Conservation (phyloP, 2,113 vertebrate species). For the Tachysurus vachellii region DNA sequence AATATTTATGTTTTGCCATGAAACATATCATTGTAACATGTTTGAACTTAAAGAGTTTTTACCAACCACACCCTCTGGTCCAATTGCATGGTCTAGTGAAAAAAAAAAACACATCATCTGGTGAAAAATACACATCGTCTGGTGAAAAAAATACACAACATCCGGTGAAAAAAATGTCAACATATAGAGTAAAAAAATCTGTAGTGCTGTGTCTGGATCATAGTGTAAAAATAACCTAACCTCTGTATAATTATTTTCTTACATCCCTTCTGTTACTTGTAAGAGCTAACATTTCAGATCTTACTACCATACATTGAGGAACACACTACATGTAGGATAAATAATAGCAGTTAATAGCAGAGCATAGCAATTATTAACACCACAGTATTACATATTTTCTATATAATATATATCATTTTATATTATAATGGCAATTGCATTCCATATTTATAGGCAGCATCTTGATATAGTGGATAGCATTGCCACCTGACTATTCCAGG, state of each 20-base stretch:
- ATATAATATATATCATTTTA: neutral
- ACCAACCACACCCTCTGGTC: constrained; percentile 14
- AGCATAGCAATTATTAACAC: neutral
- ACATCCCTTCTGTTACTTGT: neutral
- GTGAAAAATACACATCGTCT: neutral
- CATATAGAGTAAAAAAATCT: constrained; percentile 33
- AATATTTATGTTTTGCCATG: constrained; percentile 36
- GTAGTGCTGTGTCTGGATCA: constrained; percentile 8
- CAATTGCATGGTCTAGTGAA: neutral
- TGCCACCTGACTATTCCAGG: neutral
- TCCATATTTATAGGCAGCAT: neutral
- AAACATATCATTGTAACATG: constrained; percentile 30
- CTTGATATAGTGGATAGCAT: neutral
- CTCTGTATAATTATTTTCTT: neutral
- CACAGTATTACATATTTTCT: neutral
- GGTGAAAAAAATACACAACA: neutral
- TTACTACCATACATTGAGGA: neutral
- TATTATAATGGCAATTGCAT: neutral
- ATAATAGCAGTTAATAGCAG: neutral
- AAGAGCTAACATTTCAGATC: neutral
- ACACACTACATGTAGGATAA: neutral
- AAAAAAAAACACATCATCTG: neutral
- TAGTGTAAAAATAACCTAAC: constrained; percentile 23
- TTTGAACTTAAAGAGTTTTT: neutral
- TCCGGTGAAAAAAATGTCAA: neutral